Base-by-base conservation (phyloP, 1,140 invertebrate species). In the Meloidogyne hapla region DNA sequence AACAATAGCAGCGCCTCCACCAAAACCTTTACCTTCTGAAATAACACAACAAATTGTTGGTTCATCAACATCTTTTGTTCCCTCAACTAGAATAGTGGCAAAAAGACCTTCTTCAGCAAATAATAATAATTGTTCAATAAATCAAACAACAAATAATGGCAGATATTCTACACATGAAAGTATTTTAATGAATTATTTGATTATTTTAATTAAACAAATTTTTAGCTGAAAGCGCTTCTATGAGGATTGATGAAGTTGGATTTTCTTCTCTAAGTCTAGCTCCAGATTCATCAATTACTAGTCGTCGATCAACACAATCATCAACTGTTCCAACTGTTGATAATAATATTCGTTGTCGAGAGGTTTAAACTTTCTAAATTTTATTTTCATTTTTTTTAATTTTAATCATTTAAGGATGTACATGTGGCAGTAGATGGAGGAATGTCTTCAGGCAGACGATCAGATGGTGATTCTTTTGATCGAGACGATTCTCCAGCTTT, bases 401-500 rank as follows among this genome's bases (percentile, higher is more conserved):
- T 5, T 56, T n/a, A n/a, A n/a, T n/a, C n/a, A n/a, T n/a, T 18
- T 48, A 48, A 48, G 45, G 45, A 48, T 48, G 15, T 2, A 18
- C 64, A 40, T 28, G n/a, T 66, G 65, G 28, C 5, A 38, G 65
- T n/a, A 67, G 42, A 13, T 56, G 26, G 23, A 73, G 71, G 45
- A 73, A 21, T 38, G 12, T 13, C 21, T 64, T 61, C 28, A 10
- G 56, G 26, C 10, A 38, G 62, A 62, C 40, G 45, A 45, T 48
- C 71, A 25, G 26, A 6, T 23, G 21, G 13, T 42, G 13, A 15
- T 33, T 42, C 12, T 56, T 13, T 18, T 15, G 64, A 42, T 42
- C 12, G 21, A 65, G 38, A 64, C 25, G 62, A 72, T 18, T 83
- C 81, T 40, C 74, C 84, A 0, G 79, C 84, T 42, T 85, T 87